A percentile compares a stretch with the other conserved stretches of the same genome.
These are phyloP conservation scores for Mobula hypostoma DNA, from an alignment of 2,113 vertebrate species.

Conservation along the genomic window DNA sequence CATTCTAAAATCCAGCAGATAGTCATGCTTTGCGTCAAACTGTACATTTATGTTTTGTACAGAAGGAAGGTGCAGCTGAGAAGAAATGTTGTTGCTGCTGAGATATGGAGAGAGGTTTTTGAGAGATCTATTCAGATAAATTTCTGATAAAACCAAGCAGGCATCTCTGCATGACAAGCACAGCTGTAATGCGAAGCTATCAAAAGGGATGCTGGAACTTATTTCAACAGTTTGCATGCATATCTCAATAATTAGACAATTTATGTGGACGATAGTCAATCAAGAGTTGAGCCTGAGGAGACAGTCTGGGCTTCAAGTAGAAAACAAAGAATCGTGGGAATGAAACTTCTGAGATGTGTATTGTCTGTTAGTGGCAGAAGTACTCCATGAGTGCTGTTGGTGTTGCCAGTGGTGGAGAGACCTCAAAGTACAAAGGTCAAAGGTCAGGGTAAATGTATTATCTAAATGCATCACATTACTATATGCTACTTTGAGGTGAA, in stretches of 20 bases:
- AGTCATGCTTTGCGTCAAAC: background rate
- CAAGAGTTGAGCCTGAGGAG: background rate
- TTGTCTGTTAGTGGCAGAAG: background rate
- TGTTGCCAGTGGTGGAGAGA: no score
- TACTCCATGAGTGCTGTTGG: no score
- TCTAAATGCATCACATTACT: no score
- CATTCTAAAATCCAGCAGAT: background rate
- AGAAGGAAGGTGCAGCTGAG: background rate
- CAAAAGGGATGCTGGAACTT: background rate
- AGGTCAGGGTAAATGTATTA: no score
- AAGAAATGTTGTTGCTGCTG: background rate
- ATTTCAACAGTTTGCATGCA: background rate
- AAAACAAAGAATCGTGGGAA: background rate
- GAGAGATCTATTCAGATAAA: background rate
- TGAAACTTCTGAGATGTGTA: no score
- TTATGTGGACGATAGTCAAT: background rate
- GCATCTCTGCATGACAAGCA: background rate
- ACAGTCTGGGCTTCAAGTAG: background rate
- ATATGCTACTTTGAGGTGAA: no score
- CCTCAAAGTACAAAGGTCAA: no score
- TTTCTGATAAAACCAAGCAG: background rate
- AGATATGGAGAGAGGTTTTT: background rate
- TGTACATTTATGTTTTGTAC: background rate
- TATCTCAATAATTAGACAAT: background rate
- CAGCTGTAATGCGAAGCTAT: background rate